Percentiles rank a stretch among this genome's conserved stretches.
Conservation (phyloP, 1,140 invertebrate genomes). For the Caenorhabditis elegans region WBcel235 BX284602.5:8965001-8965500, state of each 20-base stretch:
- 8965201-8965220: neutral
- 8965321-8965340: constrained; percentile 84
- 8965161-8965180: neutral
- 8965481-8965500: constrained; percentile 78
- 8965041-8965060: neutral
- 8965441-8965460: constrained; percentile 84
- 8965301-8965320: constrained; percentile 87
- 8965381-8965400: constrained; percentile 72
- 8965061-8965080: neutral
- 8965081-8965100: constrained; percentile 19
- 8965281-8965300: constrained; percentile 78
- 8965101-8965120: neutral
- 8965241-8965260: neutral
- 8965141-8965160: neutral
- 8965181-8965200: neutral
- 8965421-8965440: constrained; percentile 72
- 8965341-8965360: constrained; percentile 92
- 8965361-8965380: constrained; percentile 94
- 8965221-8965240: neutral
- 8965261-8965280: neutral
- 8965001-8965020: neutral
- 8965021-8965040: neutral
- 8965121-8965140: neutral
- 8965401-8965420: constrained; percentile 1
- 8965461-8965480: constrained; percentile 83